Evolutionary conservation across 2,888 invertebrate species (phyloP).

Genomic region (Allygus modestus): DNA sequence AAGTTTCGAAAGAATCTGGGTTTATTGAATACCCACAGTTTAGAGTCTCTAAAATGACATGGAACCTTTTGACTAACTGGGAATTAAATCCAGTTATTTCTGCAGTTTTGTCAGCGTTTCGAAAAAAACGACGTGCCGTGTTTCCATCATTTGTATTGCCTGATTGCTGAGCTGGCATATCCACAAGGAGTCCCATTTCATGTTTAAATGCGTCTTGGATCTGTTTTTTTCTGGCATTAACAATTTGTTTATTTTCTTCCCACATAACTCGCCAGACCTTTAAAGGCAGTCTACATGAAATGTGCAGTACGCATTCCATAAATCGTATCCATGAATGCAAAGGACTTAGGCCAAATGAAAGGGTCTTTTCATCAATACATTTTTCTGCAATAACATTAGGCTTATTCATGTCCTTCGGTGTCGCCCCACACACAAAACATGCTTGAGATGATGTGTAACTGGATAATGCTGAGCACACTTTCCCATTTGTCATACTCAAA

Average conservation of each 20-base stretch:
- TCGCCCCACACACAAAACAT: slow-evolving; percentile 24
- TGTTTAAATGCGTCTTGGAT: neutral
- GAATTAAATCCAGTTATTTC: slow-evolving; percentile 9
- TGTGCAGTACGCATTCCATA: slow-evolving; percentile 25
- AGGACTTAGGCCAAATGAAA: neutral
- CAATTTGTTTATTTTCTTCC: neutral
- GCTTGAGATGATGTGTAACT: slow-evolving; percentile 12
- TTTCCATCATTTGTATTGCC: slow-evolving; percentile 39
- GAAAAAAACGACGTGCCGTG: slow-evolving; percentile 17
- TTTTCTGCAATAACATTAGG: slow-evolving; percentile 38
- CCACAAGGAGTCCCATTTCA: slow-evolving; percentile 19
- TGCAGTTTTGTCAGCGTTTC: slow-evolving; percentile 2
- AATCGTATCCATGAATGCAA: slow-evolving; percentile 33
- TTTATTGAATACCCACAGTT: slow-evolving; percentile 6
- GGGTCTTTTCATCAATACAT: slow-evolving; percentile 9
- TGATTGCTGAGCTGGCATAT: slow-evolving; percentile 2
- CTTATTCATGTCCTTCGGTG: neutral
- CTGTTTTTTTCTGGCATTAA: neutral
- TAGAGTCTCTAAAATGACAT: neutral
- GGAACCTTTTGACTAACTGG: neutral
- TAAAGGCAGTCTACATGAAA: slow-evolving; percentile 8
- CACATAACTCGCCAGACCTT: neutral
- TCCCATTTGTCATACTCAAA: slow-evolving; percentile 31
- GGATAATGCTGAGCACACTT: slow-evolving; percentile 12
- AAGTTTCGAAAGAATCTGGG: neutral